A percentile compares a stretch with the other conserved stretches of the same genome.
phyloP scores from a whole-genome alignment of 2,888 invertebrate species.

The Catocala nupta region DNA sequence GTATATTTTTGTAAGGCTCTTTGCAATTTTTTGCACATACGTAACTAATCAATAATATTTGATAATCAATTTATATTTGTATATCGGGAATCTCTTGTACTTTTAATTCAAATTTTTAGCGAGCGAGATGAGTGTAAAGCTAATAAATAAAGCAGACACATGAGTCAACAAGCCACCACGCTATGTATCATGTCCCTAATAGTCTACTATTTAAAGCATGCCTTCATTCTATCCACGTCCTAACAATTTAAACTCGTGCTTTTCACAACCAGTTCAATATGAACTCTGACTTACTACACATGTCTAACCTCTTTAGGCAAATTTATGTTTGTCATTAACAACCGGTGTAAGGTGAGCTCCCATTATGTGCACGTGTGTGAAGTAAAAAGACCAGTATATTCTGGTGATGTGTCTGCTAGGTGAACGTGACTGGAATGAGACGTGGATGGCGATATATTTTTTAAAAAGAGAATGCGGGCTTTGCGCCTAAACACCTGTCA shows the following conservation, averaged over 20 bases:
- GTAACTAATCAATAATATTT: too few species aligned
- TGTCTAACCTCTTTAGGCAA: slow-evolving; percentile 35
- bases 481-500: slow-evolving; percentile 75
- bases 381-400: slow-evolving; percentile 54
- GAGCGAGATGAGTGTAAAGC: too few species aligned
- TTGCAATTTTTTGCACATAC: too few species aligned
- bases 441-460: slow-evolving; percentile 56
- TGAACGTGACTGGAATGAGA: slow-evolving; percentile 73
- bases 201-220: slow-evolving; percentile 40
- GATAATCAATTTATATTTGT: too few species aligned
- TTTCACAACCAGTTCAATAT: slow-evolving; percentile 27
- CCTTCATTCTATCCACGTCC: slow-evolving; percentile 57
- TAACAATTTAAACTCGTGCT: slow-evolving; percentile 54
- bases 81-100: too few species aligned
- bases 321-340: slow-evolving; percentile 45
- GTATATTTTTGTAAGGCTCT: too few species aligned
- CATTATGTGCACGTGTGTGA: slow-evolving; percentile 21
- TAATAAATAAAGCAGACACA: too few species aligned
- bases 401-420: slow-evolving; percentile 51
- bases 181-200: slow-evolving; percentile 38
- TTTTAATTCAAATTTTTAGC: too few species aligned
- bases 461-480: slow-evolving; percentile 76
- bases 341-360: slow-evolving; percentile 41
- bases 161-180: slow-evolving; percentile 28
- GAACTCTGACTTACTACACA: slow-evolving; percentile 25